Conservation (phyloP, 2,113 vertebrate genomes). For the Notarius quadriscutis region DNA sequence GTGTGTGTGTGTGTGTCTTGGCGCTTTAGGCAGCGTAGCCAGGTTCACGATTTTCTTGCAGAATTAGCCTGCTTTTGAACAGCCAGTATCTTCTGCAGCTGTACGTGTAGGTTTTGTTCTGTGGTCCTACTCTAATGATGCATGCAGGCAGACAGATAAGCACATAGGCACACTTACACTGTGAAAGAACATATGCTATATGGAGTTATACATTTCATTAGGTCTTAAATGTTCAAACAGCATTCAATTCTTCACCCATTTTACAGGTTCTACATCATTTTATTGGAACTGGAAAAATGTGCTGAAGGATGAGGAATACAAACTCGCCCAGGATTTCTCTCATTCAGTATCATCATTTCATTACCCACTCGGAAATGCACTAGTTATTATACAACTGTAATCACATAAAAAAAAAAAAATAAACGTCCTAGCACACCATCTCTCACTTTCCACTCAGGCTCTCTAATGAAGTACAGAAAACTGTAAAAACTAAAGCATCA, state of each 20-base stretch:
- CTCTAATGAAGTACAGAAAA: conserved; percentile 14
- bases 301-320: background rate
- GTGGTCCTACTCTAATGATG: background rate
- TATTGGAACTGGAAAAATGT: background rate
- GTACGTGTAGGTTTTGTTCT: background rate
- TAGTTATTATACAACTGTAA: background rate
- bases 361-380: background rate
- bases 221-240: background rate
- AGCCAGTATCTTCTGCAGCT: background rate
- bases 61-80: background rate
- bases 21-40: too few relatives aligned
- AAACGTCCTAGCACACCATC: background rate
- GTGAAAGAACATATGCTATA: background rate
- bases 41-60: too few relatives aligned
- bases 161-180: background rate
- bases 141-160: background rate
- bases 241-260: background rate
- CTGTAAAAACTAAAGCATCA: background rate
- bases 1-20: background rate
- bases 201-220: background rate
- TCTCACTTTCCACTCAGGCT: background rate
- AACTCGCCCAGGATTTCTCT: background rate
- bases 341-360: background rate
- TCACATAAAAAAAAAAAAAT: background rate
- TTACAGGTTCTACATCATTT: background rate